Conservation (phyloP, 2,888 invertebrate genomes). For the Eueremaeus valkanovi region DNA sequence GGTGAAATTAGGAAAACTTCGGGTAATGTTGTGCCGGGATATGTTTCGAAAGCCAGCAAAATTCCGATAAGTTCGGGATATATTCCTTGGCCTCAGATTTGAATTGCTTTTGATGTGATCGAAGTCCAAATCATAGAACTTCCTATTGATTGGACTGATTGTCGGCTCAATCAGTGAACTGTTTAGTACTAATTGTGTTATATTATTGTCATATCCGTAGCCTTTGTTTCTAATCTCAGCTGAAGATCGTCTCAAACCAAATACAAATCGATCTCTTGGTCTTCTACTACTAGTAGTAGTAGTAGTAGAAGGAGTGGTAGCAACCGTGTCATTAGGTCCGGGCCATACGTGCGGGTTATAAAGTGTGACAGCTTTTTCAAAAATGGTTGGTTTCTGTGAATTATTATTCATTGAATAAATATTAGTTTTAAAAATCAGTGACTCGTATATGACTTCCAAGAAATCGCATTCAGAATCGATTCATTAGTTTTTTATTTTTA, state of each 20-base stretch:
- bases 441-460: not conserved
- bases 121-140: not conserved
- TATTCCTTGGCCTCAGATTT: not conserved
- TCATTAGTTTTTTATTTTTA: not conserved
- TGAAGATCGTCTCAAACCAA: slow-evolving; percentile 1
- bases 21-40: not conserved
- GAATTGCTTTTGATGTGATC: not conserved
- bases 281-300: not conserved
- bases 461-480: too few relatives aligned
- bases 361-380: slow-evolving; percentile 11
- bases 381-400: slow-evolving; percentile 1
- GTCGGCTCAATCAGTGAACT: not conserved
- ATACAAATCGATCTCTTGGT: not conserved
- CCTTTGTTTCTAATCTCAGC: not conserved
- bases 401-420: too few relatives aligned
- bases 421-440: slow-evolving; percentile 1
- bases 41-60: not conserved
- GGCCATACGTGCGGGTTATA: slow-evolving; percentile 21
- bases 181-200: not conserved
- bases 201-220: slow-evolving; percentile 16
- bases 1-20: not conserved
- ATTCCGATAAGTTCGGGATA: too few relatives aligned
- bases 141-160: not conserved
- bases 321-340: slow-evolving; percentile 23
- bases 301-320: not conserved